Conservation (phyloP, 2,888 invertebrate species). For the Aleiodes alternator region DNA sequence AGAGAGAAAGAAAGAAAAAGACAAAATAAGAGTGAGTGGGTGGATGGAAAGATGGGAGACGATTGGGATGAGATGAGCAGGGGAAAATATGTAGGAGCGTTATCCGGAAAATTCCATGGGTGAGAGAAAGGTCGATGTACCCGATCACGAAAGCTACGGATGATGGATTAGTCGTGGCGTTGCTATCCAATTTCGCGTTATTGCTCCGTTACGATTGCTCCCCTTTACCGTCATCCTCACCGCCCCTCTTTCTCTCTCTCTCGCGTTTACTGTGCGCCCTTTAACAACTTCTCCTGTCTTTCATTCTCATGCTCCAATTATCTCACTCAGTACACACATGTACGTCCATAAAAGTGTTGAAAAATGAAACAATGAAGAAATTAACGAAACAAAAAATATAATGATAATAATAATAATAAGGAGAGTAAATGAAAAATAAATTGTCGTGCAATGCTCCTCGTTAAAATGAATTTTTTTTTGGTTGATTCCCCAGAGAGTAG, state of each 20-base stretch:
- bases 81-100: slow-evolving; percentile 41
- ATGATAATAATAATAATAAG: slow-evolving; percentile 16
- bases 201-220: slow-evolving; percentile 49
- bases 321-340: not conserved
- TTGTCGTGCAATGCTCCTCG: not conserved
- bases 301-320: slow-evolving; percentile 46
- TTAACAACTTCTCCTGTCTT: slow-evolving; percentile 21
- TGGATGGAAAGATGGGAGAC: slow-evolving; percentile 20
- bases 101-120: slow-evolving; percentile 48
- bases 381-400: slow-evolving; percentile 2
- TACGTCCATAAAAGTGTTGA: slow-evolving; percentile 23
- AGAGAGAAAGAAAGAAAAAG: too few relatives aligned
- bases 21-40: slow-evolving; percentile 18
- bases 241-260: not conserved
- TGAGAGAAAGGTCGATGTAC: slow-evolving; percentile 55
- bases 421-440: not conserved
- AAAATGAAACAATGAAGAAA: slow-evolving; percentile 29
- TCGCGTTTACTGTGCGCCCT: not conserved
- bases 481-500: not conserved
- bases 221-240: slow-evolving; percentile 44
- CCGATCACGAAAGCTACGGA: slow-evolving; percentile 44
- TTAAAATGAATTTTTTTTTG: slow-evolving; percentile 26
- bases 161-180: slow-evolving; percentile 45
- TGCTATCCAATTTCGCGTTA: slow-evolving; percentile 44
- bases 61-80: not conserved